Evolutionary conservation across 1,140 invertebrate genomes (phyloP).

Genomic region (Saccostrea echinata): DNA sequence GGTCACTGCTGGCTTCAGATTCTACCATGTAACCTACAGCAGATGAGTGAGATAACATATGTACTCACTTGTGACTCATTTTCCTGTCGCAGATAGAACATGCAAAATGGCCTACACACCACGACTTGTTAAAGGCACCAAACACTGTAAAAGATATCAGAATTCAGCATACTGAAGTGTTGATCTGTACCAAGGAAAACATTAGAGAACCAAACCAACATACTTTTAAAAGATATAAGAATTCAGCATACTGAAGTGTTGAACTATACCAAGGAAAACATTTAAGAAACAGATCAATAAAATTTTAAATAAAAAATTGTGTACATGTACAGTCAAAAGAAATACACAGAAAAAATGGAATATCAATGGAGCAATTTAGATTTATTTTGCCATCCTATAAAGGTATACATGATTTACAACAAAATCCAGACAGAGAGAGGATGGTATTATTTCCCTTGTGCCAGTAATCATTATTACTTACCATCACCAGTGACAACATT

Average conservation of each 20-base stretch:
- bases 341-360: background rate
- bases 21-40: no score
- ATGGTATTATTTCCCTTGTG: background rate
- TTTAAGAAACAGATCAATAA: background rate
- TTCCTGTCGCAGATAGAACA: slow-evolving; percentile 98
- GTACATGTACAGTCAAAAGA: background rate
- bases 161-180: background rate
- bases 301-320: background rate
- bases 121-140: slow-evolving; percentile 99
- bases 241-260: background rate
- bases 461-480: slow-evolving; percentile 80
- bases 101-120: slow-evolving; percentile 99
- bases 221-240: slow-evolving; percentile 76
- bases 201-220: no score
- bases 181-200: no score
- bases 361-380: background rate
- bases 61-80: slow-evolving; percentile 93
- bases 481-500: slow-evolving; percentile 98
- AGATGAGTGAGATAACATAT: no score
- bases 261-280: no score
- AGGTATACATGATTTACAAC: no score
- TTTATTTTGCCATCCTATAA: no score
- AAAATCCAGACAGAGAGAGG: no score
- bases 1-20: no score
- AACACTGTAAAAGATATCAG: slow-evolving; percentile 88